Conservation (phyloP, 2,888 invertebrate genomes). For the Drosophila lutescens region DNA sequence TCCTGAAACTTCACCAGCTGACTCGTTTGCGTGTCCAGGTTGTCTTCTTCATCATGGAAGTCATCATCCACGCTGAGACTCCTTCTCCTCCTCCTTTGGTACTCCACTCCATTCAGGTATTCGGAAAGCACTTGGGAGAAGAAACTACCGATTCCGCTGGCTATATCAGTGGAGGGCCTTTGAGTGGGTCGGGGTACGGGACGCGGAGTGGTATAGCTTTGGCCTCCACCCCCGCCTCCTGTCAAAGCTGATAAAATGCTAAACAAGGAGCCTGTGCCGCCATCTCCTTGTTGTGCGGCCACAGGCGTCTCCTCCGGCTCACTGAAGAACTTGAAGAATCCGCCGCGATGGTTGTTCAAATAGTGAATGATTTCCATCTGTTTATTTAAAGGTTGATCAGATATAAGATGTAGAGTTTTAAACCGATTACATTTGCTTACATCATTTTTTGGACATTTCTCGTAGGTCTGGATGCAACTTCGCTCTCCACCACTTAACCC, state of each 20-base stretch:
- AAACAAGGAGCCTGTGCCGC: conserved; percentile 66
- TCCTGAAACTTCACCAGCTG: conserved; percentile 66
- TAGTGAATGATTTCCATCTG: conserved; percentile 90
- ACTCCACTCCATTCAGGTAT: conserved; percentile 79
- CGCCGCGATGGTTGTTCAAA: conserved; percentile 93
- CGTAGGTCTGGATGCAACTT: conserved; percentile 86
- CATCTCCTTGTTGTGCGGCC: conserved; percentile 49
- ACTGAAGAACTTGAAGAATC: conserved; percentile 92
- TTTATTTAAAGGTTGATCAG: too few relatives aligned
- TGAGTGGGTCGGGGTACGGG: conserved; percentile 61
- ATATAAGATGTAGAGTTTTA: too few relatives aligned
- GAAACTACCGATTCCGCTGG: conserved; percentile 81
- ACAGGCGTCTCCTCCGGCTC: conserved; percentile 84
- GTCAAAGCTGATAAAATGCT: conserved; percentile 79
- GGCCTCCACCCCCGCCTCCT: conserved; percentile 42
- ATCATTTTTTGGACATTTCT: conserved; percentile 89
- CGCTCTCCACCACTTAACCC: conserved; percentile 87
- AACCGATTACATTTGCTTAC: conserved; percentile 50
- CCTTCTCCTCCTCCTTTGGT: conserved; percentile 68
- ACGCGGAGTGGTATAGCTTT: conserved; percentile 59
- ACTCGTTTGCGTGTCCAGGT: conserved; percentile 64
- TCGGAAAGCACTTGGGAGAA: conserved; percentile 82
- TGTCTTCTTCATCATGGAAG: conserved; percentile 74
- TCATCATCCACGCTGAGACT: conserved; percentile 68
- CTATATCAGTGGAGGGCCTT: conserved; percentile 71